Conservation (phyloP, 2,797 vertebrate species). For the Neosilurus hyrtlii region DNA sequence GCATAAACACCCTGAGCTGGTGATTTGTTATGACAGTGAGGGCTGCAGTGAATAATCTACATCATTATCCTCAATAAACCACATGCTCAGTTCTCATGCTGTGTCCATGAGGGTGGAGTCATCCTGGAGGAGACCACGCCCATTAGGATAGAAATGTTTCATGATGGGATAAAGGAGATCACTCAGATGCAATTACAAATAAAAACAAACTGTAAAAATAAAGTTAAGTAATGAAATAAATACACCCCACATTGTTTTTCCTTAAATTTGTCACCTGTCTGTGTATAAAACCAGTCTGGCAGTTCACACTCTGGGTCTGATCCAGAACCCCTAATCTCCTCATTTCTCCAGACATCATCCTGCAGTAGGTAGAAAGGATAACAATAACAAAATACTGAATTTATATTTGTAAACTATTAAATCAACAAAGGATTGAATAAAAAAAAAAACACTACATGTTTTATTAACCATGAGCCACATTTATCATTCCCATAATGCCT, state of each 20-base stretch:
- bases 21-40: neutral
- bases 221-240: too few relatives aligned
- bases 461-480: neutral
- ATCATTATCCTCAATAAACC: neutral
- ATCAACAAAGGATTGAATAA: neutral
- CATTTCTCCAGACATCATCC: neutral
- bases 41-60: neutral
- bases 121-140: neutral
- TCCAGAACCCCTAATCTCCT: neutral
- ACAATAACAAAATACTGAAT: neutral
- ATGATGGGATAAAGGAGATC: neutral
- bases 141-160: neutral
- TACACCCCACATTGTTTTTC: neutral
- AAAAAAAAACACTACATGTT: neutral
- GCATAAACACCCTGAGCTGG: neutral
- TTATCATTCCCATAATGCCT: neutral
- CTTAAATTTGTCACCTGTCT: neutral
- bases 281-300: neutral
- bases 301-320: neutral
- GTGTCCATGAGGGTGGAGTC: neutral
- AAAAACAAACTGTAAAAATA: neutral
- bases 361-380: neutral
- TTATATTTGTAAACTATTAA: neutral
- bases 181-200: neutral
- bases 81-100: neutral